Evolutionary conservation across 2,113 vertebrate genomes (phyloP), one percentile per base, ranked within the genome.

Genomic region (Prunella fulvescens): DNA sequence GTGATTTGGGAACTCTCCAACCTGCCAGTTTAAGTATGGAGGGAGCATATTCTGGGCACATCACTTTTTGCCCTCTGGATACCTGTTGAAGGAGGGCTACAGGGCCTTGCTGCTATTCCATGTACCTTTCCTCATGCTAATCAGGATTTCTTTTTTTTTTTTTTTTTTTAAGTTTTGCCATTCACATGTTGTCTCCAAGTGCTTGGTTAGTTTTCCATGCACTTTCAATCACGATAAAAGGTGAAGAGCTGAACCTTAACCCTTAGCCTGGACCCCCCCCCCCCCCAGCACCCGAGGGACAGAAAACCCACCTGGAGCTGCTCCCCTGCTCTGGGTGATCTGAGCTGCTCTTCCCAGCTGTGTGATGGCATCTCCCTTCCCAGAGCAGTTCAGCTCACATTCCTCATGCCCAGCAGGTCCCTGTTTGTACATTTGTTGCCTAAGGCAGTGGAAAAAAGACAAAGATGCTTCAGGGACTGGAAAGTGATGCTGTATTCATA

Each of bases 361-460:
- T 47, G 24, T 0, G 0, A 37, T 42, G 40, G 19, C 37, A 53
- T 13, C 35, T 90, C 45, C 20, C 19, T 65, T 86, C 45, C 80
- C 74, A 29, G 54, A 65, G 44, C 58, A 80, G 70, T 73, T 92
- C 37, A 39, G 89, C 61, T 91, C 35, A 8, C 1, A 3, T 80
- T 90, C 65, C 66, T 92, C 24, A 2, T 62, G 82, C 85, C 76
- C 9, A 4, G 70, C 35, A 20, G 58, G 35, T 62, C 35, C 29
- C 7, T 90, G 45, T 61, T 90, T 58, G 81, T 85, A 77, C 35
- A 12, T 83, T 82, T 80, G 33, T 95, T 90, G 90, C 90, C 82
- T 87, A 58, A 95, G 87, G 92, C 64, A 22, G 54, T 71, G 71
- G 70, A 92, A 92, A 79, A 95, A 90, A 40, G 45, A 72, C 31